A percentile compares a stretch with the other conserved stretches of the same genome.
Conservation (phyloP, 2,113 vertebrate genomes). For the Pluvianellus socialis region DNA sequence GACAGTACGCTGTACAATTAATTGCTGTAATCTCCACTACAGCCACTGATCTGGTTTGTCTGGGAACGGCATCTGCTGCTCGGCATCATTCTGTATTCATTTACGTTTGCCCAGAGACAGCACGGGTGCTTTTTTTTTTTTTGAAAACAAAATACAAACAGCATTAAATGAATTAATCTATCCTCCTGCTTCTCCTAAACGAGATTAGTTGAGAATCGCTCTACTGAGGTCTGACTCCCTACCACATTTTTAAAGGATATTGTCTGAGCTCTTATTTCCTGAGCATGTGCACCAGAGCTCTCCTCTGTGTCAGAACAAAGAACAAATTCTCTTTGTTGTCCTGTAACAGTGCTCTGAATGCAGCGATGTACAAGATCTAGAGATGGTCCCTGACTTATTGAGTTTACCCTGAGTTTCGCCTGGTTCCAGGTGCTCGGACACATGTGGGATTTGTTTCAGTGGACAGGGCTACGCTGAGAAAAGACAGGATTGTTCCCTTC, state of each 20-base stretch:
- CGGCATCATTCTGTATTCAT: background rate
- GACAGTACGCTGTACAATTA: background rate
- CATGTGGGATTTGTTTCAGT: background rate
- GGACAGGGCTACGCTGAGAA: background rate
- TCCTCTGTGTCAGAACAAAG: background rate
- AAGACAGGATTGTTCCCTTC: background rate
- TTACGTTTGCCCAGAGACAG: background rate
- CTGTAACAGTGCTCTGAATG: background rate
- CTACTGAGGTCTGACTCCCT: background rate
- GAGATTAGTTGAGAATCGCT: background rate
- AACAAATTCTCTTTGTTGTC: slow-evolving; percentile 19
- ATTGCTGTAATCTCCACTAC: background rate
- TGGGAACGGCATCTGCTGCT: slow-evolving; percentile 21
- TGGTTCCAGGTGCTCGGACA: background rate
- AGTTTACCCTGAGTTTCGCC: background rate
- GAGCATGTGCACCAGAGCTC: background rate
- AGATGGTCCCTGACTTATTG: background rate
- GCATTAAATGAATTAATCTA: background rate
- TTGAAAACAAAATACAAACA: background rate
- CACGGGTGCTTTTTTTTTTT: background rate
- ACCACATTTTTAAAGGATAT: background rate
- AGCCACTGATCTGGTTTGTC: slow-evolving; percentile 27
- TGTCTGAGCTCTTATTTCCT: background rate
- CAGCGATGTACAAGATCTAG: fast-evolving
- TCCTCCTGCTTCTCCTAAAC: background rate